A percentile compares a stretch with the other conserved stretches of the same genome.
Evolutionary conservation across 2,797 vertebrate genomes (phyloP).

Genomic region (Oryzias dopingdopingensis): DNA sequence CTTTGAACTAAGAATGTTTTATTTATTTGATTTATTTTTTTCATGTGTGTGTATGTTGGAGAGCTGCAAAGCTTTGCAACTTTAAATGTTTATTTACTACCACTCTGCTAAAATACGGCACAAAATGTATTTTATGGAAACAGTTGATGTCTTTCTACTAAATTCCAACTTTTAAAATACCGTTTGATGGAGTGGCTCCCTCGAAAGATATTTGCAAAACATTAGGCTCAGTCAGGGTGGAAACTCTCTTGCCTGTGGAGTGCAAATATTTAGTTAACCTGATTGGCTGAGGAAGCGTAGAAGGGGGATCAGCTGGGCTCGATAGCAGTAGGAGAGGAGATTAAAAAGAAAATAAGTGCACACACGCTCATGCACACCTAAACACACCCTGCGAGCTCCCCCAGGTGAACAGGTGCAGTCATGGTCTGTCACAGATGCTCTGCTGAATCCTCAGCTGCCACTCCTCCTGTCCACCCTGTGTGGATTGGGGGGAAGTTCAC

Average conservation of each 20-base stretch:
- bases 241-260: conserved; percentile 56
- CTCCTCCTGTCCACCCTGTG: conserved; percentile 66
- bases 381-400: conserved; percentile 64
- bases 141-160: background rate
- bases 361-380: conserved; percentile 27
- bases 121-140: background rate
- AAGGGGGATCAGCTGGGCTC: conserved; percentile 52
- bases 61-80: too few relatives aligned
- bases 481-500: conserved; percentile 42
- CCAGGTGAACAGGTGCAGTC: conserved; percentile 74
- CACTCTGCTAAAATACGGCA: background rate
- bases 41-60: too few relatives aligned
- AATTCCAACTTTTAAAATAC: conserved; percentile 12
- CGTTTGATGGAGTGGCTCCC: conserved; percentile 19
- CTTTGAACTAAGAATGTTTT: too few relatives aligned
- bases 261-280: conserved; percentile 65
- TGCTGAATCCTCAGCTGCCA: conserved; percentile 68
- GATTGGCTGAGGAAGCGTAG: conserved; percentile 51
- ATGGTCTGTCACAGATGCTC: conserved; percentile 67
- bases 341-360: conserved; percentile 59
- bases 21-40: too few relatives aligned
- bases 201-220: conserved; percentile 56
- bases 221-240: conserved; percentile 45
- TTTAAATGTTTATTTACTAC: too few relatives aligned
- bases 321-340: conserved; percentile 56